phyloP scores from a whole-genome alignment of 2,888 invertebrate species.

The Drosophila silvestris region DNA sequence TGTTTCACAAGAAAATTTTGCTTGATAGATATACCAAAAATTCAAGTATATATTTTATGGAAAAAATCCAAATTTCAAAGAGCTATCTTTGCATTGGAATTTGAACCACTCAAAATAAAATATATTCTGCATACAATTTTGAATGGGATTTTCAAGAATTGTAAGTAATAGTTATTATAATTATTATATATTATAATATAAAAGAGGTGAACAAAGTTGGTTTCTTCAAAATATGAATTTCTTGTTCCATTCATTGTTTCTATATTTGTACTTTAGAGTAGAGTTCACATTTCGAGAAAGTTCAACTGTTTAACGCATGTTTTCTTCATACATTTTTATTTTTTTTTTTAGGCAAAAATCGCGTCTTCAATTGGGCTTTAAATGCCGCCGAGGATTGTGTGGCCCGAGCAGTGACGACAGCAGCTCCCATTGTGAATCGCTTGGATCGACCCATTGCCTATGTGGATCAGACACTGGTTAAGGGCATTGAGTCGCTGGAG shows the following conservation, averaged over 20 bases:
- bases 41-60: neutral
- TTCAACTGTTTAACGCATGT: neutral
- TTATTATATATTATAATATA: neutral
- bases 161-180: neutral
- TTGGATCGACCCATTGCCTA: conserved; percentile 87
- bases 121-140: neutral
- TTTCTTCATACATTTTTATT: neutral
- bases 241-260: neutral
- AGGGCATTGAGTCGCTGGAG: conserved; percentile 89
- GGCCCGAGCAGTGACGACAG: conserved; percentile 88
- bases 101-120: neutral
- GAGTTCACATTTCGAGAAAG: neutral
- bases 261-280: neutral
- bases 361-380: conserved; percentile 89
- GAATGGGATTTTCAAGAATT: neutral
- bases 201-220: neutral
- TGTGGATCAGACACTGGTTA: conserved; percentile 89
- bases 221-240: neutral
- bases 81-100: neutral
- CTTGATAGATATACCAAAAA: neutral
- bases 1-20: neutral
- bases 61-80: neutral
- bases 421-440: conserved; percentile 87
- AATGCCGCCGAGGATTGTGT: conserved; percentile 88
- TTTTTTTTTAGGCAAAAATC: conserved; percentile 86